A percentile compares a stretch with the other conserved stretches of the same genome.
Conservation (phyloP, 2,888 invertebrate species). For the Drosophila pegasa region DNA sequence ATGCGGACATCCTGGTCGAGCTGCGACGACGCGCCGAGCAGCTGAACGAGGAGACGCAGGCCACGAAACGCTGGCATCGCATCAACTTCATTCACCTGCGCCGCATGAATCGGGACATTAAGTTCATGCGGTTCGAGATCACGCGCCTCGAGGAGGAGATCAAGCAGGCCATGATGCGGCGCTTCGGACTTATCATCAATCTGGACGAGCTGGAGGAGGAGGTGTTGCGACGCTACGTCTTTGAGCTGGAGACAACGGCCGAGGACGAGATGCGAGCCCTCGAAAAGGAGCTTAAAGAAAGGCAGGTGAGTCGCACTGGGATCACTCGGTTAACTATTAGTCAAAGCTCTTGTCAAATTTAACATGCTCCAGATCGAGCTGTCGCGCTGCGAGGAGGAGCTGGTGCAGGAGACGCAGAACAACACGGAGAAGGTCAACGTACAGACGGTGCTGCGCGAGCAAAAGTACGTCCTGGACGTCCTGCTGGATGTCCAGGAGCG, state of each 20-base stretch:
- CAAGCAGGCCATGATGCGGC: constrained; percentile 86
- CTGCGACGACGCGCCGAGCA: constrained; percentile 88
- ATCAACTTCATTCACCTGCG: constrained; percentile 89
- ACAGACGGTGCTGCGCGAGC: constrained; percentile 86
- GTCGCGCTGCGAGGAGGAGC: constrained; percentile 79
- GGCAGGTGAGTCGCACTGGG: constrained; percentile 73
- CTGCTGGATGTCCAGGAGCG: constrained; percentile 83
- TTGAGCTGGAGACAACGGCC: constrained; percentile 86
- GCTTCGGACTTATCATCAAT: constrained; percentile 87
- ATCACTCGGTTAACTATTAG: neutral
- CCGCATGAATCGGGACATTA: constrained; percentile 89
- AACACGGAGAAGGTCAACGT: constrained; percentile 87
- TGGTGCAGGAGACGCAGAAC: constrained; percentile 85
- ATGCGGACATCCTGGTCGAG: constrained; percentile 86
- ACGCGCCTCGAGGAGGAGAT: constrained; percentile 86
- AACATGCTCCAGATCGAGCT: constrained; percentile 47
- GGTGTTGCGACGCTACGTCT: constrained; percentile 86
- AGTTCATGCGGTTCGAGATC: constrained; percentile 88
- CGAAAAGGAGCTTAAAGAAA: constrained; percentile 84
- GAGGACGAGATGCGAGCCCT: constrained; percentile 85
- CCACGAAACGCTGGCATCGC: constrained; percentile 88
- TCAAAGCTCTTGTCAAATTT: neutral
- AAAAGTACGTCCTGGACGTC: constrained; percentile 85
- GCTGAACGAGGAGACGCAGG: constrained; percentile 88
- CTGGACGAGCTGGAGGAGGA: constrained; percentile 87